Conservation (phyloP, 2,113 vertebrate species). For the Azemiops feae region DNA sequence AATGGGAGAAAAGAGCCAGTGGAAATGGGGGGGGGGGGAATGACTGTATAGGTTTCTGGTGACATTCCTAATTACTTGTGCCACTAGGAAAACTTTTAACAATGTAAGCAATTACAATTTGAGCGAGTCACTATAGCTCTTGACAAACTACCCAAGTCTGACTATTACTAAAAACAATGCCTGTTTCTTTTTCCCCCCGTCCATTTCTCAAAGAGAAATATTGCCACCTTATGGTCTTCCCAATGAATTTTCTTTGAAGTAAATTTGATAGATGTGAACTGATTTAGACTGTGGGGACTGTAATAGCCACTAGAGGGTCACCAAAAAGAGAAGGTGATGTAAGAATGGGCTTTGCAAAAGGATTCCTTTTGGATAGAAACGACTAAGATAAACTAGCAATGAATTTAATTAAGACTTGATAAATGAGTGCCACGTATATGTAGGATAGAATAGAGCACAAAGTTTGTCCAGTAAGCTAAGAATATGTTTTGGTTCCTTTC, state of each 20-base stretch:
- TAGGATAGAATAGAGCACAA: neutral
- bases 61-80: conserved; percentile 2
- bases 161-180: neutral
- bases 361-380: neutral
- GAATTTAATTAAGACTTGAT: neutral
- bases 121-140: conserved; percentile 9
- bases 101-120: neutral
- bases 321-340: neutral
- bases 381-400: neutral
- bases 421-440: neutral
- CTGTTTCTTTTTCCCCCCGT: neutral
- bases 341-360: neutral
- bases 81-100: neutral
- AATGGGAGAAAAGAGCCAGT: neutral
- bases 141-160: neutral
- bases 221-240: conserved; percentile 49
- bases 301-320: neutral
- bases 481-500: neutral
- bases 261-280: neutral
- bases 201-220: conserved; percentile 31
- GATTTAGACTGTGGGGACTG: neutral
- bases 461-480: neutral
- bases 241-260: conserved; percentile 28
- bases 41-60: conserved; percentile 1
- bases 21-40: neutral